Conservation (phyloP, 2,113 vertebrate species). For the Sphaerodactylus townsendi region DNA sequence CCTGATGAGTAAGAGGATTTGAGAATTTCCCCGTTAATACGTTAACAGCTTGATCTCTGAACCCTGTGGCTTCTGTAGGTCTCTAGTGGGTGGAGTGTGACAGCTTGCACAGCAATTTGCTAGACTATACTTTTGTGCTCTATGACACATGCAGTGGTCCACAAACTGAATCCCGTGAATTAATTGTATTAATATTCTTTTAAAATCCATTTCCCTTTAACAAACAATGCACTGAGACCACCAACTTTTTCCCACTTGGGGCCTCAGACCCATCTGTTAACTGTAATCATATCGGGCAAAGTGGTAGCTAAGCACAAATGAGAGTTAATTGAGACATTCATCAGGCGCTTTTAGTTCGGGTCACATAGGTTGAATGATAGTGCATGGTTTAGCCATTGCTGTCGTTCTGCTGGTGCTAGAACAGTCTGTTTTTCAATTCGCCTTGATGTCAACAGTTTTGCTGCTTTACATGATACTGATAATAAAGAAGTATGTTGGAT, state of each 20-base stretch:
- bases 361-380: neutral
- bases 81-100: neutral
- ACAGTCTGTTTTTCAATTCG: neutral
- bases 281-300: neutral
- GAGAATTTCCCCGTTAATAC: fast-evolving
- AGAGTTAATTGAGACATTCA: neutral
- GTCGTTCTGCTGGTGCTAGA: fast-evolving
- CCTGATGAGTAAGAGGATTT: neutral
- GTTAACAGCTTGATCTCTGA: neutral
- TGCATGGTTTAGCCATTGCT: neutral
- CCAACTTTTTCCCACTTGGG: neutral
- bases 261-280: slow-evolving; percentile 14
- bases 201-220: neutral
- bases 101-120: fast-evolving
- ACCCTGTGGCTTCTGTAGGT: neutral
- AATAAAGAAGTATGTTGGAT: neutral
- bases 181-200: slow-evolving; percentile 27
- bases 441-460: neutral
- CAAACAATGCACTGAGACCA: neutral
- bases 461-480: fast-evolving
- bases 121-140: neutral
- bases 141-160: neutral
- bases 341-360: neutral
- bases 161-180: neutral
- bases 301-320: neutral